These are phyloP conservation scores for Gorsachius magnificus DNA, from an alignment of 2,797 vertebrate species.

Conservation along the genomic window DNA sequence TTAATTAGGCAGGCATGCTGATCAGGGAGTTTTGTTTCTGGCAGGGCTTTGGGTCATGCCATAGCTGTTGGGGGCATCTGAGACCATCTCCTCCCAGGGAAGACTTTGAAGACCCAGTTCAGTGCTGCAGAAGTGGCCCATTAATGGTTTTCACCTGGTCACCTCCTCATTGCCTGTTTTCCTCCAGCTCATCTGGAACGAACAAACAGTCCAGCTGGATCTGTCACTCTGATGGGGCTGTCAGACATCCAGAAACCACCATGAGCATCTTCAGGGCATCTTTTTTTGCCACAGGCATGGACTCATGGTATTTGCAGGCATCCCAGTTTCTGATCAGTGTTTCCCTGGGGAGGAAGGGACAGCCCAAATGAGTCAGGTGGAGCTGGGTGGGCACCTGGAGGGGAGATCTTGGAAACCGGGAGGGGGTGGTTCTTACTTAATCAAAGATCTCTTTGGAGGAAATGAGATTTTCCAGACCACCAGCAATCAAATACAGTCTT, in stretches of 20 bases:
- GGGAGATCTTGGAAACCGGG: not conserved
- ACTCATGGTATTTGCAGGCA: not conserved
- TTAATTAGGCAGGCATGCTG: not conserved
- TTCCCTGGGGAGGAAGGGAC: not conserved
- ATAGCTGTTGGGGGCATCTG: not conserved
- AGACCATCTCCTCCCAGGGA: not conserved
- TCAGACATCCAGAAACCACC: not conserved
- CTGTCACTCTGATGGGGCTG: not conserved
- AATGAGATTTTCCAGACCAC: not conserved
- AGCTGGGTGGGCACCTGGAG: not conserved
- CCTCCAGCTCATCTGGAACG: not conserved
- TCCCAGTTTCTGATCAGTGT: not conserved
- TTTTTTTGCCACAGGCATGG: not conserved
- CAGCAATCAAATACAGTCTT: not conserved
- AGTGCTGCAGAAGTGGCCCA: not conserved
- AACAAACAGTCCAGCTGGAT: not conserved
- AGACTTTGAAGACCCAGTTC: not conserved
- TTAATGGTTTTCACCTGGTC: not conserved
- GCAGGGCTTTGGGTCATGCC: not conserved
- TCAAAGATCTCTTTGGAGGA: not conserved
- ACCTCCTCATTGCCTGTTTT: not conserved
- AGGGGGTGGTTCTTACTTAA: not conserved
- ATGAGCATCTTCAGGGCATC: not conserved
- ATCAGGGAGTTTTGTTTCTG: not conserved
- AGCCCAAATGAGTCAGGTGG: not conserved